Conservation (phyloP, 2,888 invertebrate species). For the Calephelis perditalis region DNA sequence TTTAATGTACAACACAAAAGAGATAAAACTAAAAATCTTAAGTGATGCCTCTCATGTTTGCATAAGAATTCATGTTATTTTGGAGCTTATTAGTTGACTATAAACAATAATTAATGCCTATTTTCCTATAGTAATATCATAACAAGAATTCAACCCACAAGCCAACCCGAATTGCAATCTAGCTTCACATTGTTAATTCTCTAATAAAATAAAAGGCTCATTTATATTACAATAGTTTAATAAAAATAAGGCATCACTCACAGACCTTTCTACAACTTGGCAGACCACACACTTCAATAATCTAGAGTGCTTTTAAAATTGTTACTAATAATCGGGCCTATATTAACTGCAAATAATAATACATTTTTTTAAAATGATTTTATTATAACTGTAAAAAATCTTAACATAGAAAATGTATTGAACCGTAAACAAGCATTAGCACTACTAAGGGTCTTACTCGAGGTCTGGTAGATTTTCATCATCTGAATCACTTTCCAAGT, state of each 20-base stretch:
- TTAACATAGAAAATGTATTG: constrained; percentile 68
- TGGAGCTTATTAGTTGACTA: no score
- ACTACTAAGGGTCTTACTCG: constrained; percentile 71
- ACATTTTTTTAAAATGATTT: constrained; percentile 40
- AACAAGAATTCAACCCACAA: no score
- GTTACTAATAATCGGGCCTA: constrained; percentile 8
- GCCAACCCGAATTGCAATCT: no score
- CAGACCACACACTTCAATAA: constrained; percentile 6
- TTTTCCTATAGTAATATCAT: no score
- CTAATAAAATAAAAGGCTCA: background rate
- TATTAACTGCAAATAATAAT: constrained; percentile 20
- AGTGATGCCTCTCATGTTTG: no score
- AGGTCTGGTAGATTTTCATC: constrained; percentile 88
- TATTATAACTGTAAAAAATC: constrained; percentile 74
- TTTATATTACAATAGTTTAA: constrained; percentile 7
- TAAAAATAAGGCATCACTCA: constrained; percentile 11
- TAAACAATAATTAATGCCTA: no score
- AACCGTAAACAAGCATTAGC: constrained; percentile 48
- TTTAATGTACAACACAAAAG: no score
- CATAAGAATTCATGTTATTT: no score
- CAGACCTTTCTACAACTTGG: constrained; percentile 5
- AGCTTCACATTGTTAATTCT: no score
- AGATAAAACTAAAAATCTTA: no score
- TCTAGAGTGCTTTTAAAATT: constrained; percentile 1
- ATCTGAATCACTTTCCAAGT: constrained; percentile 87